phyloP scores from a whole-genome alignment of 1,140 invertebrate species.

The Linepithema humile region DNA sequence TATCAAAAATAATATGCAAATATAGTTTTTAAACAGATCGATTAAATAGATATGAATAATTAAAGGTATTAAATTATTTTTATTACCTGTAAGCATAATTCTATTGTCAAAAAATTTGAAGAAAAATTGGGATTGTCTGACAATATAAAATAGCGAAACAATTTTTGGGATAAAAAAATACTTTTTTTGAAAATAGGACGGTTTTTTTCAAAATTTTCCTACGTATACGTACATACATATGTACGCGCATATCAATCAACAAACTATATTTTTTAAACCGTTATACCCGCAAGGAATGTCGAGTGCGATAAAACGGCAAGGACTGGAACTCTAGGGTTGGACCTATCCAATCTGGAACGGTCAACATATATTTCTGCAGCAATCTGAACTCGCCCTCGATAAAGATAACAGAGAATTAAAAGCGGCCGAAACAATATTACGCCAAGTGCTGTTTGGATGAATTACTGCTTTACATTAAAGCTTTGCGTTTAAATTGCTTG shows the following conservation, averaged over 20 bases:
- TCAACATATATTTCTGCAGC: slow-evolving; percentile 38
- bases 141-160: neutral
- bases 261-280: slow-evolving; percentile 3
- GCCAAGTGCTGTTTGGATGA: neutral
- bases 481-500: neutral
- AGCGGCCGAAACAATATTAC: neutral
- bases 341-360: neutral
- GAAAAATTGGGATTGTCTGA: neutral
- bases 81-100: neutral
- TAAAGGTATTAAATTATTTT: neutral
- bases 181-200: too few relatives aligned
- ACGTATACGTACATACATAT: neutral
- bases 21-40: neutral
- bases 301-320: slow-evolving; percentile 61
- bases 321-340: slow-evolving; percentile 60
- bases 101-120: neutral
- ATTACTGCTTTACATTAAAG: neutral
- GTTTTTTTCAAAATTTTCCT: too few relatives aligned
- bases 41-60: neutral
- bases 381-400: slow-evolving; percentile 54
- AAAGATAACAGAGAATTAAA: slow-evolving; percentile 66
- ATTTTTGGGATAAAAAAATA: too few relatives aligned
- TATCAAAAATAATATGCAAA: neutral
- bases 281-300: slow-evolving; percentile 20
- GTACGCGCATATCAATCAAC: slow-evolving; percentile 27